Evolutionary conservation across 1,140 invertebrate species (phyloP), one percentile per base, ranked within the genome.

Genomic region (Eulimnadia texana): DNA sequence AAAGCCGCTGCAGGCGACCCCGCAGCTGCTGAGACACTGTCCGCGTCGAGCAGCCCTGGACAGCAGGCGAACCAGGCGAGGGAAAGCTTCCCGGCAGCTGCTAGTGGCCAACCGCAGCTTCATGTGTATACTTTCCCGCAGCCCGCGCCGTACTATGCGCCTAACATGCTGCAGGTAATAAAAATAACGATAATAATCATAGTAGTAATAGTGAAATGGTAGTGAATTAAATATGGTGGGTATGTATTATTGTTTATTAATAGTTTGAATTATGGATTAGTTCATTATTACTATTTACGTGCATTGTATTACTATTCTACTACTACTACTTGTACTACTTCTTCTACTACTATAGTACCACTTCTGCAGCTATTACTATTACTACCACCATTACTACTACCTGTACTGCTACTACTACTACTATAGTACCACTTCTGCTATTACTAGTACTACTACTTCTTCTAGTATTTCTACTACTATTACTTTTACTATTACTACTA

Each of bases 71-170:
- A 3, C 53, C 64, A 24, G 57, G 60, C 55, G 47, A 55, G 52
- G 28, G 25, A 29, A 23, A 23, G 42, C 19, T 52, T 53, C 53
- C 28, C 50, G 29, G 27, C 55, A 27, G 55, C 55, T 42, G 50
- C 51, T 20, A 51, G 60, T 24, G 27, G 60, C 27, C 60, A 61
- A 54, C 50, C 52, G 10, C 64, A 58, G 29, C 65, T 53, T 63
- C 53, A 62, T 47, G 49, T 67, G 16, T 61, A 61, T 27, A 51
- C 67, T 60, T 71, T 74, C 60, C 63, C 62, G 25, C 70, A 79
- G 27, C 60, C 64, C 65, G 78, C 76, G 69, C 79, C 76, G 60
- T 81, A 77, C 69, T 82, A 77, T 70, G 74, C 76, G 61, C 72
- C 78, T 57, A 68, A 66, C 61, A 75, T 79, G 68, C 73, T 79